Base-by-base conservation (phyloP, 2,888 invertebrate genomes). In the Onchidella celtica region DNA sequence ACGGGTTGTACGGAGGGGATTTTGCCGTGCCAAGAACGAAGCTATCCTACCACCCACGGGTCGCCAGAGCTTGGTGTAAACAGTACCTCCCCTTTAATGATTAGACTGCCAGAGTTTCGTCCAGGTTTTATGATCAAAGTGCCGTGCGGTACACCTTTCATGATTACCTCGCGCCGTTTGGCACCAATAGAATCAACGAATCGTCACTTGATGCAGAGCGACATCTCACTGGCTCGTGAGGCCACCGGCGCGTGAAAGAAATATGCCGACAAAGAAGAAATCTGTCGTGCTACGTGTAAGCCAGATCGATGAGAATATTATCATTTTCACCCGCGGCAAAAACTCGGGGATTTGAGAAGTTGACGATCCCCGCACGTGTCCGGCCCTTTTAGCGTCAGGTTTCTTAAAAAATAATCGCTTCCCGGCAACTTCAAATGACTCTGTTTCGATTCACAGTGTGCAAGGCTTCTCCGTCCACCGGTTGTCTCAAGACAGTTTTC, bases 41-140 rank as follows among this genome's bases (percentile, higher is more conserved):
- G 6, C 47, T 47, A 47, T 6, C 47, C 17, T 47, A n/a, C 59
- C 59, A 14, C 59, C 59, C 59, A 14, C n/a, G 59, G 59, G 14
- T 59, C 3, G n/a, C n/a, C 59, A n/a, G 3, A n/a, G 17, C 9
- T n/a, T n/a, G 24, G 59, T n/a, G 59, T n/a, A 59, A 59, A 59
- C 59, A 59, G 59, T 59, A n/a, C 59, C 59, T 59, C 59, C 59
- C 59, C 59, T 59, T 59, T 59, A 59, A 59, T 59, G 59, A 59
- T n/a, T 59, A 24, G n/a, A 47, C 47, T 47, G 47, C 47, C 47
- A 47, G 47, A 47, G 47, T 47, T 47, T 6, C 6, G 47, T 47
- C 17, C 47, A n/a, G n/a, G 9, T 47, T 47, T 47, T 47, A 47
- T 47, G 47, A 47, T 47, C 17, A 47, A 47, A 47, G 47, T 47